Evolutionary conservation across 2,797 vertebrate species (phyloP), one percentile per base, ranked within the genome.

Genomic region (Xiphophorus birchmanni): DNA sequence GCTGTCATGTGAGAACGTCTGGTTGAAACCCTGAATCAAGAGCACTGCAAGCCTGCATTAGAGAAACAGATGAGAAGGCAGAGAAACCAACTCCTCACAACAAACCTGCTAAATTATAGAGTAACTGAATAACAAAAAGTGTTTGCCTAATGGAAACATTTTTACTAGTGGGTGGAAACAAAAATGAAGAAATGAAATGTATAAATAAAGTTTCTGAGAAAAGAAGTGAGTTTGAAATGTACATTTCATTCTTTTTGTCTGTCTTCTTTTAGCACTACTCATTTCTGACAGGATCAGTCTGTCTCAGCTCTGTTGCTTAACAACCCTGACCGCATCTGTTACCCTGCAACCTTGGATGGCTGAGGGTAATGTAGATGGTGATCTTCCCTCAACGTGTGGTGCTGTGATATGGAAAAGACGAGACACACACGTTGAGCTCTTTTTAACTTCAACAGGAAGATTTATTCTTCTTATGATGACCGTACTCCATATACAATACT

Each of bases 91-190:
- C 75, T 81, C 23, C 37, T 74, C 5, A 1, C 74, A 76, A 91
- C 75, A 82, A 83, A 83, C 71, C 83, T 81, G 75, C 48, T 93
- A 17, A 88, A 93, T 93, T 90, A 93, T 93, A 76, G 26, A 93
- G 87, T 72, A 79, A 9, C 50, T 79, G 79, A 81, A 89, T 74
- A 88, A 86, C 80, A 81, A 40, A 80, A 84, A 82, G 84, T 73
- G 82, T 82, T 79, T 72, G 84, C 69, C 79, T 89, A 90, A 87
- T 92, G 89, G 87, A 91, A 88, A 88, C 79, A 80, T 88, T 89
- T 85, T 80, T 37, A 50, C 40, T 42, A 32, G 80, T 52, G 21
- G 21, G 21, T 54, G 50, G 50, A 52, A 52, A 26, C 50, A 52
- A 54, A 54, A 26, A 26, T 26, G 50, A 26, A 26, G 50, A 54